Percentiles rank a stretch among this genome's conserved stretches.
Conservation (phyloP, 2,888 invertebrate species). For the Trichopoda pennipes region DNA sequence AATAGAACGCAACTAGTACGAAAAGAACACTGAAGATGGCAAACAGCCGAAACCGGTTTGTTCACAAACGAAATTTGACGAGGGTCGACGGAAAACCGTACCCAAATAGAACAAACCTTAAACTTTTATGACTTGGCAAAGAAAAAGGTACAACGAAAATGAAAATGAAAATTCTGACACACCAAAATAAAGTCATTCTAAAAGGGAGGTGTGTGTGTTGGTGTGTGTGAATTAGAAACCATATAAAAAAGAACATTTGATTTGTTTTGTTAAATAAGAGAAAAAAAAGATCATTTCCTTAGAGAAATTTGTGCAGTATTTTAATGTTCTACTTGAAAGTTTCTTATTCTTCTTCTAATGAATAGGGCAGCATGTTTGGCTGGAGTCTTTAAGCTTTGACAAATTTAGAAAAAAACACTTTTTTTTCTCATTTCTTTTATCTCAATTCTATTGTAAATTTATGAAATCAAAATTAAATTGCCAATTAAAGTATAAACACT, state of each 20-base stretch:
- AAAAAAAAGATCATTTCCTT: conserved; percentile 36
- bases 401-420: conserved; percentile 28
- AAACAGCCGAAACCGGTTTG: too few species aligned
- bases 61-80: too few species aligned
- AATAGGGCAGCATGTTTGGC: too few species aligned
- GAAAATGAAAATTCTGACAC: conserved; percentile 1
- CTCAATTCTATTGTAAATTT: conserved; percentile 2
- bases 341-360: not conserved
- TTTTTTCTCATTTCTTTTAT: not conserved
- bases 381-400: conserved; percentile 4
- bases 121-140: conserved; percentile 7
- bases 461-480: conserved; percentile 52
- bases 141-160: not conserved
- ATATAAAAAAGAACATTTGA: conserved; percentile 26
- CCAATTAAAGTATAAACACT: conserved; percentile 52
- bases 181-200: conserved; percentile 1
- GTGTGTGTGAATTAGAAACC: not conserved
- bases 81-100: too few species aligned
- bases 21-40: too few species aligned
- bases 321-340: conserved; percentile 7
- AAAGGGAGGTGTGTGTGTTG: not conserved
- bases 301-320: conserved; percentile 48
- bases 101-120: too few species aligned
- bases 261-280: conserved; percentile 12
- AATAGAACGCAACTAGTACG: too few species aligned